Evolutionary conservation across 2,797 vertebrate genomes (phyloP), one percentile per base, ranked within the genome.

Genomic region (Lophura swinhoii): DNA sequence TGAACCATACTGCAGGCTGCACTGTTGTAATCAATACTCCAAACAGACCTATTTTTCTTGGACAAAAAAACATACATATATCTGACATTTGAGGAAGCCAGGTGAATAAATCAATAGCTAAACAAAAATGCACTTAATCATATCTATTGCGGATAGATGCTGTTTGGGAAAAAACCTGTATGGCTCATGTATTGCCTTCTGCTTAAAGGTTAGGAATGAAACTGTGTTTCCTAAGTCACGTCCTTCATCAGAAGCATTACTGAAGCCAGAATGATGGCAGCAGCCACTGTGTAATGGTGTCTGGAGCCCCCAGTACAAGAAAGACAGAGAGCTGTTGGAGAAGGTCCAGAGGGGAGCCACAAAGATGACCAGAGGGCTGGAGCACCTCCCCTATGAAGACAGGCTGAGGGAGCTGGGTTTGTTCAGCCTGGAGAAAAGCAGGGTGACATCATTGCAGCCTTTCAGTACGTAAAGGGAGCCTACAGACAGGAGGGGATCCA

Each of bases 61-160:
- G 89, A 80, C 84, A 91, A 67, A 80, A 96, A 49, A 5, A n/a
- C 80, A 87, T 86, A 92, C 44, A 21, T 81, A 85, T 79, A 82
- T 79, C 87, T 43, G 37, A 91, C 77, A 79, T 90, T 72, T 96
- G 80, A 94, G 87, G 89, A 94, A 95, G 71, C 48, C 64, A 90
- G 78, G 87, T 90, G 91, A 94, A 92, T 88, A 95, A 95, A 96
- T 95, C 94, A 89, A 96, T 94, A 88, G 66, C 84, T 64, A 71
- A 88, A 88, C 64, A 94, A 94, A 95, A 95, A 91, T 41, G 83
- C 88, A 93, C 60, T 95, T 94, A 94, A 94, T 97, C 89, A 89
- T 84, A 88, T 86, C 81, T 92, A 33, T 86, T 87, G 79, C 46
- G 67, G 90, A 81, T 86, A 87, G 93, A 92, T 73, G 70, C 43